Evolutionary conservation across 2,113 vertebrate species (phyloP).

Genomic region (Entelurus aequoreus): DNA sequence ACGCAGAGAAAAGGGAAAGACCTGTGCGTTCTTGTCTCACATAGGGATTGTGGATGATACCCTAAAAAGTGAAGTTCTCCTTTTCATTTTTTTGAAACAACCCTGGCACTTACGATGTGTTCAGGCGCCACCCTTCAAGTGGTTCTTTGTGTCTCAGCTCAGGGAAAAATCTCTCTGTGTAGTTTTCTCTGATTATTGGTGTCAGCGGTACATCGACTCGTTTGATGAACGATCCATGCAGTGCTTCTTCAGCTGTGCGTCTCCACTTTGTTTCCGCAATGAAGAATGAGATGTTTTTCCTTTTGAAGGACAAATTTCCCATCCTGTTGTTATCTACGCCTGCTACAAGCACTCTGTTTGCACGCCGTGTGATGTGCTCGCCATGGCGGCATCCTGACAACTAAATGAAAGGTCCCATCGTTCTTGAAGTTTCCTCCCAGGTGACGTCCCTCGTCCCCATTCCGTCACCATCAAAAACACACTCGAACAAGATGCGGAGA

Average conservation of each 20-base stretch:
- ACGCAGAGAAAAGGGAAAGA: too few species aligned
- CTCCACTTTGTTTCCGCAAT: conserved; percentile 6
- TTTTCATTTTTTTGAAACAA: too few species aligned
- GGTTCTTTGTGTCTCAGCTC: conserved; percentile 34
- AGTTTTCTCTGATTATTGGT: background rate
- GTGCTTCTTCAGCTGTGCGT: conserved; percentile 7
- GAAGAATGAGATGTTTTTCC: conserved; percentile 33
- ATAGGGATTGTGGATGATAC: too few species aligned
- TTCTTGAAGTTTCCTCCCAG: conserved; percentile 68
- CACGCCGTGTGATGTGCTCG: conserved; percentile 56
- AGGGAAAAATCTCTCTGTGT: background rate
- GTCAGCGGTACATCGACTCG: conserved; percentile 5
- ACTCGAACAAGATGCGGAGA: conserved; percentile 59
- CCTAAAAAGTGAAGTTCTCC: too few species aligned
- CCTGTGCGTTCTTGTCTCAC: too few species aligned
- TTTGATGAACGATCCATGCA: conserved; percentile 1
- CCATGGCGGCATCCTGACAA: conserved; percentile 61
- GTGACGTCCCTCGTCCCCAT: conserved; percentile 71
- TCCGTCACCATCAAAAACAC: conserved; percentile 70
- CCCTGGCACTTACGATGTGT: conserved; percentile 4
- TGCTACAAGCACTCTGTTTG: conserved; percentile 49
- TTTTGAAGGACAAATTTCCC: conserved; percentile 41
- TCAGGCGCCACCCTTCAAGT: conserved; percentile 21
- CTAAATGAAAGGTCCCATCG: conserved; percentile 67
- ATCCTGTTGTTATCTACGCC: conserved; percentile 45